phyloP scores from a whole-genome alignment of 2,113 vertebrate genomes.

The Nycticorax nycticorax region DNA sequence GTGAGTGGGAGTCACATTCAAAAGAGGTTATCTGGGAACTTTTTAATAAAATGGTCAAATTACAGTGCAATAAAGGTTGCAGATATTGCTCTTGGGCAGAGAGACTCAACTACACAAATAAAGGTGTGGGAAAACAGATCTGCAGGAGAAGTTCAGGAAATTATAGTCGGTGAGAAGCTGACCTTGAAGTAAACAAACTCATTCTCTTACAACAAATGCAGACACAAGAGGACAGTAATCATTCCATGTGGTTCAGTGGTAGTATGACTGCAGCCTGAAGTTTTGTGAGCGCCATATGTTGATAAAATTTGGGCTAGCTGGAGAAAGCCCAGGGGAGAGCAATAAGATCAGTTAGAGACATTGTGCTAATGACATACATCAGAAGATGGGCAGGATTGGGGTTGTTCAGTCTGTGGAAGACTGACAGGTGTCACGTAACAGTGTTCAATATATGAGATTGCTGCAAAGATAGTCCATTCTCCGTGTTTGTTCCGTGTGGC shows the following conservation, averaged over 20 bases:
- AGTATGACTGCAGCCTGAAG: neutral
- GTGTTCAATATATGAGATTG: neutral
- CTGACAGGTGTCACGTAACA: neutral
- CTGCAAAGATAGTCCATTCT: neutral
- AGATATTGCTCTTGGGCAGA: neutral
- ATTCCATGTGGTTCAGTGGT: neutral
- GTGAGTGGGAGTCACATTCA: neutral
- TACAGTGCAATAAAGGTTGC: neutral
- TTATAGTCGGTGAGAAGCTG: neutral
- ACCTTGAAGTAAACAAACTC: neutral
- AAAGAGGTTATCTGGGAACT: neutral
- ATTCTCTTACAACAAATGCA: neutral
- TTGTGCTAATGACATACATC: neutral
- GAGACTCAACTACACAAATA: neutral
- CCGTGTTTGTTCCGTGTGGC: neutral
- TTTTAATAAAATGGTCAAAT: neutral
- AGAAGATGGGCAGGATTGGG: neutral
- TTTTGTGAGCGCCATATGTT: neutral
- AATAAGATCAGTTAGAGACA: neutral
- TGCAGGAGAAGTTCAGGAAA: neutral
- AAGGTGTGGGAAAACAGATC: neutral
- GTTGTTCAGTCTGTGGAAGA: neutral
- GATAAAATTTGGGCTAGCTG: neutral
- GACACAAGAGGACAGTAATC: neutral
- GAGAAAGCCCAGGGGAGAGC: neutral